These are phyloP conservation scores for Bombycilla garrulus DNA, from an alignment of 2,113 vertebrate species.

Conservation along the genomic window DNA sequence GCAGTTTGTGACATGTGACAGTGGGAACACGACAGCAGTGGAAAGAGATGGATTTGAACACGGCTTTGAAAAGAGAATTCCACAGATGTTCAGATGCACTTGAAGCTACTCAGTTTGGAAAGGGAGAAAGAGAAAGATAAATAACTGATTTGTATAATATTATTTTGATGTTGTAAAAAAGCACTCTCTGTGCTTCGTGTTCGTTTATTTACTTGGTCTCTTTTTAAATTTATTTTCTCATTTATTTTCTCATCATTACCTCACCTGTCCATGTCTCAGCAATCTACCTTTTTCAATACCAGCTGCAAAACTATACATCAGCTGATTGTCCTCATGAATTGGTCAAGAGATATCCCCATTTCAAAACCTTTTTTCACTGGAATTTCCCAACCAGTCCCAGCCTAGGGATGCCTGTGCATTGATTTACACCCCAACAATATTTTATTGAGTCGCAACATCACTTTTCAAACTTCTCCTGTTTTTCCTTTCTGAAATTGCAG, in stretches of 20 bases:
- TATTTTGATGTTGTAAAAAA: not conserved
- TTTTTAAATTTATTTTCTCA: not conserved
- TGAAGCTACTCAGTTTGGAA: not conserved
- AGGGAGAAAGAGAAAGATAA: not conserved
- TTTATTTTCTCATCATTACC: not conserved
- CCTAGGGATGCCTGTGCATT: not conserved
- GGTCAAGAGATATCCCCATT: not conserved
- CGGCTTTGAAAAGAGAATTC: not conserved
- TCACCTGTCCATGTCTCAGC: not conserved
- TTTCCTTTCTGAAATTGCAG: not conserved
- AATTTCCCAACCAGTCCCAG: not conserved
- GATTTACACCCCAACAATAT: not conserved
- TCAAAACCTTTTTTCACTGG: not conserved
- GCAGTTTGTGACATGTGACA: not conserved
- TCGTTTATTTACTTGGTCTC: not conserved
- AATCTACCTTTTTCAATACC: not conserved
- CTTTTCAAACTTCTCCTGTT: not conserved
- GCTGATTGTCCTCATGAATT: not conserved
- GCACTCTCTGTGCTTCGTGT: not conserved
- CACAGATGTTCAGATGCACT: not conserved
- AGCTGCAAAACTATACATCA: not conserved
- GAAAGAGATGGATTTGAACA: not conserved
- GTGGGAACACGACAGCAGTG: not conserved
- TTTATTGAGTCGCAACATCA: not conserved
- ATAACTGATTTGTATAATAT: not conserved